Evolutionary conservation across 2,888 invertebrate species (phyloP).

Genomic region (Xanthorhoe spadicearia): DNA sequence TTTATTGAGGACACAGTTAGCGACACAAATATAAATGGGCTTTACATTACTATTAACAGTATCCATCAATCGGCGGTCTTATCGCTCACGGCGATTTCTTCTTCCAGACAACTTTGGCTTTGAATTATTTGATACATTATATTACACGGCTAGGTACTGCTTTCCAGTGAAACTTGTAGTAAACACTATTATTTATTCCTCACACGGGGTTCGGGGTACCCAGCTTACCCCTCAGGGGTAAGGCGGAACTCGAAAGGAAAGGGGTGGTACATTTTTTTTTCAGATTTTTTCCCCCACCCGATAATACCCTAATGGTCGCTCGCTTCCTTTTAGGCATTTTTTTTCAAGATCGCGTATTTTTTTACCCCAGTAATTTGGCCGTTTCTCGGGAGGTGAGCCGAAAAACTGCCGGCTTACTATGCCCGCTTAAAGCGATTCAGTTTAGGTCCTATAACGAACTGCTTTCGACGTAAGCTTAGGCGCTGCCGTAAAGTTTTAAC

Average conservation of each 20-base stretch:
- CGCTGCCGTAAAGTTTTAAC: no score
- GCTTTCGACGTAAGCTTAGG: no score
- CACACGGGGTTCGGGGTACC: constrained; percentile 23
- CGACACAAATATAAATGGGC: no score
- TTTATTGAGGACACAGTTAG: no score
- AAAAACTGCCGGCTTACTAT: constrained; percentile 6
- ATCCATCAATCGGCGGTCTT: no score
- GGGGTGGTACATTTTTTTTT: constrained; percentile 83
- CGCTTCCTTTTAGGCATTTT: constrained; percentile 81
- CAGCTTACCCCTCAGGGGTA: constrained; percentile 67
- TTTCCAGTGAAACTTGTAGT: background rate
- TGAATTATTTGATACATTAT: no score
- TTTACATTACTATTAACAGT: no score
- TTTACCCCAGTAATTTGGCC: constrained; percentile 81
- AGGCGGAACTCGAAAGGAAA: constrained; percentile 78
- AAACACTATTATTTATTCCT: constrained; percentile 9
- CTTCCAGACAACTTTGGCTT: no score
- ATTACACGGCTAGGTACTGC: no score
- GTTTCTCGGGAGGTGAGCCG: constrained; percentile 60
- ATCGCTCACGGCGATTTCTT: no score
- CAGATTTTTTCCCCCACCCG: constrained; percentile 80
- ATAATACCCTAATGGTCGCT: constrained; percentile 84
- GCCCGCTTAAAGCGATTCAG: no score
- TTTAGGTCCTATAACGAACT: no score
- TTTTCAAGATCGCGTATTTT: constrained; percentile 81